Evolutionary conservation across 2,797 vertebrate genomes (phyloP), one percentile per base, ranked within the genome.

Genomic region (Sciaenops ocellatus): DNA sequence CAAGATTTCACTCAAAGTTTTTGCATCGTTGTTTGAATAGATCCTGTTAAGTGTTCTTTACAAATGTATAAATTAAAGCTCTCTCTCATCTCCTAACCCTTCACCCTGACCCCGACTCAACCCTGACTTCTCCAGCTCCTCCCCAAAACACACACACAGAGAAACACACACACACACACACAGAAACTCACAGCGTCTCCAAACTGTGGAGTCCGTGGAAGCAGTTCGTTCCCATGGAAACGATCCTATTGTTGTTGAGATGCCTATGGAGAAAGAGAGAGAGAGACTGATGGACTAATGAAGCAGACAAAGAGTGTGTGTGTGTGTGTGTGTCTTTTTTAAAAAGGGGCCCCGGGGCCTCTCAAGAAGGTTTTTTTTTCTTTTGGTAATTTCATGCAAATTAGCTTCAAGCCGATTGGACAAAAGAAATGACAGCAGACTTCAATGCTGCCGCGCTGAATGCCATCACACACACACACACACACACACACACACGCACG

Each of bases 191-290:
- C 93, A 91, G 90, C 80, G 91, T 92, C 88, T 93, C 90, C 83
- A 92, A 87, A 92, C 89, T 93, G 89, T 91, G 91, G 84, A 93
- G 97, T 73, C 97, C 97, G 92, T 97, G 95, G 96, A 98, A 98
- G 95, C 96, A 97, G 95, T 95, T 96, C 88, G 97, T 97, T 96
- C 97, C 97, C 97, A 98, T 96, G 95, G 97, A 97, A 94, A 95
- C 94, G 89, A 98, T 97, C 95, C 96, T 96, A 96, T 98, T 98
- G 95, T 98, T 98, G 97, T 98, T 97, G 94, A 98, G 97, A 97
- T 98, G 97, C 94, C 97, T 98, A 95, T 70, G 92, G 92, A 88
- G 93, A 85, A 82, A 92, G 83, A 92, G 80, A 80, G 78, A 87
- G 84, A 86, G 82, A 87, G 79, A 89, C 82, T 87, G 91, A 91